Evolutionary conservation across 1,140 invertebrate species (phyloP).

Genomic region (Scaptomyza hsui): DNA sequence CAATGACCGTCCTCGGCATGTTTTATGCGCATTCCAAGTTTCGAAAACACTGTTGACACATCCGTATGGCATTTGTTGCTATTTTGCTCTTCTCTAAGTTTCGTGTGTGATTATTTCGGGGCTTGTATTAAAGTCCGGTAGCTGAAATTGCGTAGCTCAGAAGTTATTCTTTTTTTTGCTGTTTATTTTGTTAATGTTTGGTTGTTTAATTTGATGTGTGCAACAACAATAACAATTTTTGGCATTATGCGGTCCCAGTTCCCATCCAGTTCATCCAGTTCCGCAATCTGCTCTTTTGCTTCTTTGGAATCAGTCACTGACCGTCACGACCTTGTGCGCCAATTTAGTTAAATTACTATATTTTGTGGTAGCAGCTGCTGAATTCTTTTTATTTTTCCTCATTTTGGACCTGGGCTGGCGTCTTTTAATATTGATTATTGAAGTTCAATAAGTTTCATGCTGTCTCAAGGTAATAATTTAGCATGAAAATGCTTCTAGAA

Average conservation of each 20-base stretch:
- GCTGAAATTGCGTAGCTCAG: conserved; percentile 55
- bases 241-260: conserved; percentile 35
- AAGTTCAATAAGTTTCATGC: conserved; percentile 54
- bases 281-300: conserved; percentile 7
- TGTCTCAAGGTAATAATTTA: conserved; percentile 54
- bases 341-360: conserved; percentile 60
- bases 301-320: conserved; percentile 58
- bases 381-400: background rate
- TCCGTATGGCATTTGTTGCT: conserved; percentile 53
- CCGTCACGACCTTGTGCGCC: conserved; percentile 55
- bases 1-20: conserved; percentile 72
- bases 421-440: conserved; percentile 31
- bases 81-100: conserved; percentile 29
- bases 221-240: conserved; percentile 39
- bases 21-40: conserved; percentile 45
- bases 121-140: conserved; percentile 39
- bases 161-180: conserved; percentile 35
- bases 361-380: conserved; percentile 50
- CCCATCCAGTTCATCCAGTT: conserved; percentile 28
- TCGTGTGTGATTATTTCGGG: conserved; percentile 13
- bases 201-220: conserved; percentile 42
- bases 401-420: conserved; percentile 22
- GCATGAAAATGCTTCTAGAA: conserved; percentile 61
- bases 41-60: conserved; percentile 42
- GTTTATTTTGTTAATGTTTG: conserved; percentile 21